Conservation (phyloP, 2,888 invertebrate genomes). For the Limnephilus rhombicus region DNA sequence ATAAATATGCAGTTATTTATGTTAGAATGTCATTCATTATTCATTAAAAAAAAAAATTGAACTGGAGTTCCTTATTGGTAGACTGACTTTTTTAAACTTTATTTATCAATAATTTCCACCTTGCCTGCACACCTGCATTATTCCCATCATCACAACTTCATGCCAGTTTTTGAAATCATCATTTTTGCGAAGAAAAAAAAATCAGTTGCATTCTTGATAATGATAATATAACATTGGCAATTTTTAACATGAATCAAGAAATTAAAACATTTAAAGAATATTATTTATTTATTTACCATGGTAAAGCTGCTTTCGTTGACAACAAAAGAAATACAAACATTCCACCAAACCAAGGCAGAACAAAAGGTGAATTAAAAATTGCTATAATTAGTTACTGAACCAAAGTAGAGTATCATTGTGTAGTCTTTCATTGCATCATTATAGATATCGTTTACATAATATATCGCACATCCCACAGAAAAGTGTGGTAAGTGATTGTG, state of each 20-base stretch:
- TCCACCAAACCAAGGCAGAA: neutral
- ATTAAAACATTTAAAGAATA: neutral
- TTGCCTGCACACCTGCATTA: neutral
- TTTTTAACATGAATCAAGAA: neutral
- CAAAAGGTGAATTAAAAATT: neutral
- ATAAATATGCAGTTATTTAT: too few species aligned
- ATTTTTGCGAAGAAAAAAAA: neutral
- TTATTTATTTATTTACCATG: slow-evolving; percentile 1
- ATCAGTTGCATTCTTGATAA: neutral
- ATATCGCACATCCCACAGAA: too few species aligned
- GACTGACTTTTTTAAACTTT: neutral
- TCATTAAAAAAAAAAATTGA: too few species aligned
- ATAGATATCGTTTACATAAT: neutral
- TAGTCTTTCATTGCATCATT: neutral
- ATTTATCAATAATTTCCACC: neutral
- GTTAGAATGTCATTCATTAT: too few species aligned
- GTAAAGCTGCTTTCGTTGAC: slow-evolving; percentile 1
- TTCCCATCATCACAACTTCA: neutral
- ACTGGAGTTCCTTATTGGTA: too few species aligned
- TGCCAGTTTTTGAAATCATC: neutral
- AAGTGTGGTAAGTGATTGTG: too few species aligned
- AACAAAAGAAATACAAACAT: slow-evolving; percentile 1
- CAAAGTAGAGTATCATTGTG: neutral
- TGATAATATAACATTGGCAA: neutral
- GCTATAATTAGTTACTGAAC: neutral